Evolutionary conservation across 2,888 invertebrate genomes (phyloP).

Genomic region (Rapana venosa): DNA sequence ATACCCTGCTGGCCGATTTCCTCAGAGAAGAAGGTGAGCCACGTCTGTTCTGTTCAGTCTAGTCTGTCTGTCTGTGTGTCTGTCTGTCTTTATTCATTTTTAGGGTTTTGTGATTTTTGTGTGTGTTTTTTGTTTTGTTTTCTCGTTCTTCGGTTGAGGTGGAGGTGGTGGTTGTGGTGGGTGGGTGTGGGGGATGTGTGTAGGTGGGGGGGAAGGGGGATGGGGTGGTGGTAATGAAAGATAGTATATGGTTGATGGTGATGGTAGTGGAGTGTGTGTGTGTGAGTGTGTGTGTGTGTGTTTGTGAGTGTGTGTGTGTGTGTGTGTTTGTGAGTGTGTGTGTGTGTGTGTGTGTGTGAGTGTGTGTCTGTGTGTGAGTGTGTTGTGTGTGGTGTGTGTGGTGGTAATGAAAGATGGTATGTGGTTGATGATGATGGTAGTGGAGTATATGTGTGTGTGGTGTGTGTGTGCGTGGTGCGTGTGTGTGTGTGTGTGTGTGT

Average conservation of each 20-base stretch:
- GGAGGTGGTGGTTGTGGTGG: no score
- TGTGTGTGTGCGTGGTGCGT: background rate
- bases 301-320: background rate
- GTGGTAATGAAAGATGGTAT: background rate
- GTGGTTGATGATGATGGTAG: background rate
- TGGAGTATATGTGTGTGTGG: background rate
- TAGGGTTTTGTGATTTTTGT: no score
- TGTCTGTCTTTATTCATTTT: no score
- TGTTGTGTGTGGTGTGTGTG: background rate
- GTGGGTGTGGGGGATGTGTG: no score
- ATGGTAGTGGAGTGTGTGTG: no score
- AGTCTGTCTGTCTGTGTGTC: no score
- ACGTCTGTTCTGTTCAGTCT: background rate
- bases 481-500: background rate
- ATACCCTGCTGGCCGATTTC: constrained; percentile 71
- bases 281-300: background rate
- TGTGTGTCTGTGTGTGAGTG: background rate
- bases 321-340: background rate
- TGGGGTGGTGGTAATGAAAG: no score
- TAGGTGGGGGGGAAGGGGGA: no score
- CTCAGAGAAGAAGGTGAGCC: constrained; percentile 70
- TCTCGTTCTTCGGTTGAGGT: no score
- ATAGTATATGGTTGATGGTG: no score
- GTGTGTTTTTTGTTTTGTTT: no score
- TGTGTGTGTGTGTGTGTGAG: background rate